Base-by-base conservation (phyloP, 2,113 vertebrate genomes). In the Hippolais icterina region DNA sequence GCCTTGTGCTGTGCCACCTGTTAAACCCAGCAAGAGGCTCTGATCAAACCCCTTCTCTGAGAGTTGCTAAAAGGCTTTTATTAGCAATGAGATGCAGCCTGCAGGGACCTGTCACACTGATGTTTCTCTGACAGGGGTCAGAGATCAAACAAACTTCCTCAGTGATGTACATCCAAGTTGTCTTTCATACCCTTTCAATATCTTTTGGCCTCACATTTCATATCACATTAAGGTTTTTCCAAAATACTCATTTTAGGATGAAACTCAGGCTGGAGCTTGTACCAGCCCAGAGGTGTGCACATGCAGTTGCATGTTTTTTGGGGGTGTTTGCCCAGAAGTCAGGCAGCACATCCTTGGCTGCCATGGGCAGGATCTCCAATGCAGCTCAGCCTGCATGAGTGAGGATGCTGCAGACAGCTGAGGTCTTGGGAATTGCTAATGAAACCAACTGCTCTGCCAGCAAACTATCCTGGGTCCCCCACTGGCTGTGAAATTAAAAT, bases 401-500 rank as follows among this genome's bases (percentile, higher is more conserved):
- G 53, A 90, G 57, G 72, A 53, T 63, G 82, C 69, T 27, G 28
- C 60, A 87, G 79, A 31, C 39, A 56, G 72, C 21, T 6, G 15
- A 41, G 42, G 50, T 22, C 85, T 68, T 79, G 91, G 87, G 94
- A 91, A 70, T 63, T 83, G 72, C 69, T 83, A 65, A 87, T 84
- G 83, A 89, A 92, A 78, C 64, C 76, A 66, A 71, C 46, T 66
- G 77, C 91, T 91, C 86, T 70, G 74, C 83, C 86, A 91, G 90
- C 53, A 63, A 87, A 92, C 57, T 25, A 50, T 11, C 80, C 56
- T 31, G 79, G 50, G 52, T 88, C 69, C 63, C 94, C 90, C 77
- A 90, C 88, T 54, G 91, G n/a, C 93, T 87, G 83, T 41, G 50
- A 92, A 96, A 96, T 96, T 89, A 85, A 91, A 94, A 80, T 49